Evolutionary conservation across 2,113 vertebrate genomes (phyloP), one percentile per base, ranked within the genome.

Genomic region (Hippocampus abdominalis): DNA sequence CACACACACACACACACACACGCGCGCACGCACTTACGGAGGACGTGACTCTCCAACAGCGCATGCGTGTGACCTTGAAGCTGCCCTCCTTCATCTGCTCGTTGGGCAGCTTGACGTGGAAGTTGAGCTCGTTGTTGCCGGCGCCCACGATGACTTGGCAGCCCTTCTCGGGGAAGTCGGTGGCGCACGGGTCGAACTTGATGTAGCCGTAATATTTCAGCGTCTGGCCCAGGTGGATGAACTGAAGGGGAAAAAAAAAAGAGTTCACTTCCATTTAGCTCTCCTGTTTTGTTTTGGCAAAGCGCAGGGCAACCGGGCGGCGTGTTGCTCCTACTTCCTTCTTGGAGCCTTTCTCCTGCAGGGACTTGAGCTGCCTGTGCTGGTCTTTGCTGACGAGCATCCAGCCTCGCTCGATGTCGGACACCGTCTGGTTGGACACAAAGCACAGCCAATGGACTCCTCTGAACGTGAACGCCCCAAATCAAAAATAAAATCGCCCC

Each of bases 51-150:
- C 97, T 87, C 97, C 97, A 99, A 85, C 97, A 99, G 53, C 97
- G 93, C 97, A 99, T 99, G 54, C 97, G 96, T 0, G 97, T 99
- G 73, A 99, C 97, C 87, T 98, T 98, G 92, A 99, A 98, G 88
- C 97, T 98, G 49, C 96, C 97, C 81, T 98, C 97, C 57, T 98
- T 98, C 87, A 97, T 94, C 78, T 98, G 97, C 36, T 98, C 95
- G 0, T 78, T 98, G 12, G 96, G 96, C 60, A 98, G 91, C 82
- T 95, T 96, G 84, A 99, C 94, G 76, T 98, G 97, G 85, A 98
- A 98, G 90, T 98, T 98, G 84, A 99, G 95, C 81, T 98, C 97
- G 1, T 96, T 98, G 92, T 98, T 99, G 78, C 97, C 97, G 0
- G 97, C 96, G 0, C 95, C 95, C 74, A 99, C 96, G 0, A 98